Evolutionary conservation across 2,113 vertebrate species (phyloP).

Genomic region (Stegostoma tigrinum): DNA sequence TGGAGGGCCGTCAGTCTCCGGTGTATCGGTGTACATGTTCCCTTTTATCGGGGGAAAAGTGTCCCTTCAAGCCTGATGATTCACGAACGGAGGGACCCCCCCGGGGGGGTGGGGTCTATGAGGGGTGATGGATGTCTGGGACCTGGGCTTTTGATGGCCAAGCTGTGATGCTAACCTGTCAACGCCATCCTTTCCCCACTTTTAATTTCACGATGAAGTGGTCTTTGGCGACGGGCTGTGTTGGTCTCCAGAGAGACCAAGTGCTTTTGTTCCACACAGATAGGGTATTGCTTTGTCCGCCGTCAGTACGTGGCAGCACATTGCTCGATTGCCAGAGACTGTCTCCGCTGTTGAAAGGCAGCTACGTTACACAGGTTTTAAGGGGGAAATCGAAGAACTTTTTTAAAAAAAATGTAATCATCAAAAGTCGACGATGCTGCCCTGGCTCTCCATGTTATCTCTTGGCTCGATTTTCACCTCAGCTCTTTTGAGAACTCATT

Average conservation of each 20-base stretch:
- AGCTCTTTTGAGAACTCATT: not conserved
- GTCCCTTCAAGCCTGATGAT: not conserved
- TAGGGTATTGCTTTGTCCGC: slow-evolving; percentile 13
- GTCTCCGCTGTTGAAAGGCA: not conserved
- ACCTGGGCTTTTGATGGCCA: not conserved
- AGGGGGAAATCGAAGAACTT: too few species aligned
- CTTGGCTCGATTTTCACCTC: not conserved
- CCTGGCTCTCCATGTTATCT: not conserved
- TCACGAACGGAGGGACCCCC: not conserved
- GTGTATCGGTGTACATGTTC: not conserved
- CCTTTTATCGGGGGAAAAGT: not conserved
- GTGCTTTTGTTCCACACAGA: not conserved
- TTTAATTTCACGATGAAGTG: not conserved
- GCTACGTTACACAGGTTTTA: not conserved
- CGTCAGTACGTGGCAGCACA: slow-evolving; percentile 24
- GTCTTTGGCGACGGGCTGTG: not conserved
- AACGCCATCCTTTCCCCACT: not conserved
- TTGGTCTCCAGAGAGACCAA: not conserved
- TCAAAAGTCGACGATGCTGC: not conserved
- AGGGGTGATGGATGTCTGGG: not conserved
- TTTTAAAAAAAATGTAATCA: not conserved
- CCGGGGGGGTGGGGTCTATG: too few species aligned
- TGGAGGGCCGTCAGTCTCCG: not conserved
- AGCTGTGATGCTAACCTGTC: not conserved
- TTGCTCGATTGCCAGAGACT: not conserved